Evolutionary conservation across 35 echinoderm and acorn worm species (phyloP), one percentile per base, ranked within the genome.

Genomic region (Diadema setosum): DNA sequence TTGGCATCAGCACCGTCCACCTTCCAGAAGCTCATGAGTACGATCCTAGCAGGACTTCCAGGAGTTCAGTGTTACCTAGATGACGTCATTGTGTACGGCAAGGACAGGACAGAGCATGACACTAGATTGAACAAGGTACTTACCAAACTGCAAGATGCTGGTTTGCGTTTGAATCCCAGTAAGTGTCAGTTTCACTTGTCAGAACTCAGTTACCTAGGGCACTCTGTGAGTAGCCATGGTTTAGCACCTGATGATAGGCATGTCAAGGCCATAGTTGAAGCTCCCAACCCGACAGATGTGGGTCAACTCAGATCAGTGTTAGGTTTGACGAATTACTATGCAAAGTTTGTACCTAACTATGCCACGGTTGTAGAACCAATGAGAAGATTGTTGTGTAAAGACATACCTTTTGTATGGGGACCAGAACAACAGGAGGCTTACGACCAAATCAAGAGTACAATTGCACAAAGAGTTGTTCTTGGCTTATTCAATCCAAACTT

Each of bases 1-100:
- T 80, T 91, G 52, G 88, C 93, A 33, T 91, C 85, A 39, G 89
- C 84, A 5, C 93, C 89, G 48, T 55, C 84, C 15, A 83, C 44
- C 4, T 95, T 95, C 49, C 88, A 91, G 36, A 82, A 87, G 70
- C 25, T 83, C 1, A 91, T 91, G 83, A 65, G 55, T 46, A 83
- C 44, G 29, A 70, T 91, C 23, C 32, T 88, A 40, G 67, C 33
- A 3, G 85, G 89, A 37, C 42, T 91, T 44, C 57, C 58, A 46
- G 93, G 84, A 4, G 85, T 91, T 25, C 78, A 74, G 43, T 87
- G 83, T 74, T 91, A 86, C 74, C 83, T 94, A 17, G 93, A 95
- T 83, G 93, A 96, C 57, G 58, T 96, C 34, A 58, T 91, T 5
- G 85, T 87, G 9, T 81, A 92, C 58, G 94, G 89, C 8, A 82